Evolutionary conservation across 1,140 invertebrate species (phyloP).

Genomic region (Lepidurus packardi): DNA sequence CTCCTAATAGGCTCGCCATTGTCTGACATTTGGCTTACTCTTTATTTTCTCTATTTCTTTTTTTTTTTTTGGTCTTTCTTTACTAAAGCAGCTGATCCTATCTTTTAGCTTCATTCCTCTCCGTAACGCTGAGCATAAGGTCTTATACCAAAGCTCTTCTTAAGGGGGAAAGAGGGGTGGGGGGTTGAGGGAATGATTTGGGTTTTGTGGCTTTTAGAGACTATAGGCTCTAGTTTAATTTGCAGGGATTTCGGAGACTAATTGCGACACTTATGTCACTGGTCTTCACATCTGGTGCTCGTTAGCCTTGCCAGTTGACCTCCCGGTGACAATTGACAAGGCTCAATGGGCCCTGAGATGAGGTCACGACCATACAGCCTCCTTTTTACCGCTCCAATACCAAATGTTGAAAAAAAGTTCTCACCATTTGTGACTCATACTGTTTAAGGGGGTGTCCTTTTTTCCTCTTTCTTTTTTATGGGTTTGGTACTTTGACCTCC

Average conservation of each 20-base stretch:
- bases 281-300: conserved; percentile 11
- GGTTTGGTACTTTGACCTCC: not conserved
- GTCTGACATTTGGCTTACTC: no score
- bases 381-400: not conserved
- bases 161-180: not conserved
- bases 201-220: not conserved
- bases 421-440: not conserved
- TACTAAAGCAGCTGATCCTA: not conserved
- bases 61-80: not conserved
- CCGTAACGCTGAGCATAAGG: not conserved
- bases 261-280: conserved; percentile 8
- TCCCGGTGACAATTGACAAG: conserved; percentile 18
- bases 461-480: not conserved
- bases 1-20: not conserved
- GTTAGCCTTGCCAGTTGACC: conserved; percentile 1
- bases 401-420: not conserved
- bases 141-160: not conserved
- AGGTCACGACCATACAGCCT: not conserved
- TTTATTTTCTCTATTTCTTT: not conserved
- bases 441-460: not conserved
- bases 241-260: conserved; percentile 10
- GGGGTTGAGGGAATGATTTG: not conserved
- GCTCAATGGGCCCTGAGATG: conserved; percentile 17
- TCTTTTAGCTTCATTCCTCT: not conserved
- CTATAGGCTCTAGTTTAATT: not conserved